Evolutionary conservation across 2,888 invertebrate genomes (phyloP).

Genomic region (Tridacna crocea): DNA sequence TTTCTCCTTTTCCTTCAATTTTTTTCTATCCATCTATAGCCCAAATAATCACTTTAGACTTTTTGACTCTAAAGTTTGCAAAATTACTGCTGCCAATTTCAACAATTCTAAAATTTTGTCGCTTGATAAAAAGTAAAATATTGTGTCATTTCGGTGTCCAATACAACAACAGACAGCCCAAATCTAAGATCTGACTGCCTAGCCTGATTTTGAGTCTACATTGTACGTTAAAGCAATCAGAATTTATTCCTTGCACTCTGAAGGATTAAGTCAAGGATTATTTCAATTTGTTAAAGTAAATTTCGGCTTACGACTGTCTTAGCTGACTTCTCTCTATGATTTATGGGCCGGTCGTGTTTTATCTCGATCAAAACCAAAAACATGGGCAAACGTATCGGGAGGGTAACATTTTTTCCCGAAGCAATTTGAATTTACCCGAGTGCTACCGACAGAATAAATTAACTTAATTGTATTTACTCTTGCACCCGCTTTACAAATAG

Average conservation of each 20-base stretch:
- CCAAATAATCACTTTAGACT: too few species aligned
- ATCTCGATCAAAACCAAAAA: constrained; percentile 31
- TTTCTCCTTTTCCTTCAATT: too few species aligned
- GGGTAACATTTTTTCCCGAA: constrained; percentile 18
- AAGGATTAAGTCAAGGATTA: constrained; percentile 50
- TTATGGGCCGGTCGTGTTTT: constrained; percentile 52
- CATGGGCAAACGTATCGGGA: constrained; percentile 20
- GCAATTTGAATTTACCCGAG: constrained; percentile 15
- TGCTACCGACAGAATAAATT: constrained; percentile 31
- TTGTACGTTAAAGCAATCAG: not conserved
- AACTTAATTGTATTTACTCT: constrained; percentile 28
- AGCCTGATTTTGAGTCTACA: too few species aligned
- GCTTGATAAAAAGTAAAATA: too few species aligned
- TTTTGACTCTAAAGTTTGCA: too few species aligned
- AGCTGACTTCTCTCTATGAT: constrained; percentile 41
- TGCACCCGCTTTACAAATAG: constrained; percentile 23
- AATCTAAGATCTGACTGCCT: too few species aligned
- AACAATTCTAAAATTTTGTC: too few species aligned
- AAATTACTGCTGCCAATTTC: too few species aligned
- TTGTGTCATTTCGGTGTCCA: too few species aligned
- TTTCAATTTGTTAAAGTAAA: constrained; percentile 57
- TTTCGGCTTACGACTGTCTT: constrained; percentile 51
- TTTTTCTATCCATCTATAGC: too few species aligned
- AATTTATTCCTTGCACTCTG: too few species aligned
- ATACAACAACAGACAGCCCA: too few species aligned